phyloP scores from a whole-genome alignment of 2,113 vertebrate genomes.

The Rhegmatorhina hoffmannsi region DNA sequence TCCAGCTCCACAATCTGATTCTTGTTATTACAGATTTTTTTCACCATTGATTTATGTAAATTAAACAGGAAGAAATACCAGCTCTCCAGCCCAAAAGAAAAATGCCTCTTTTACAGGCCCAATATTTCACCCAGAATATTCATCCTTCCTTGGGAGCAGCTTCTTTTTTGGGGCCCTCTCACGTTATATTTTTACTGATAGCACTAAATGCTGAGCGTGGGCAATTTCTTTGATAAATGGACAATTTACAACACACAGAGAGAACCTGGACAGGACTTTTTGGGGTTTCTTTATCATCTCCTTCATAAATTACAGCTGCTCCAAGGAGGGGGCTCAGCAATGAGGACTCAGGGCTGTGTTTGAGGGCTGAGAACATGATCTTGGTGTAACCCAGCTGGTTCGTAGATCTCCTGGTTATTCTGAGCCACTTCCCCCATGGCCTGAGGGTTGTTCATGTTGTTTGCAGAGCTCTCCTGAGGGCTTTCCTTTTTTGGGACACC shows the following conservation, averaged over 20 bases:
- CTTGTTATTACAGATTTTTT: constrained; percentile 21
- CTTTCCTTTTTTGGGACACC: neutral
- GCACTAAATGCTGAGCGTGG: constrained; percentile 60
- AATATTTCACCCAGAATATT: constrained; percentile 68
- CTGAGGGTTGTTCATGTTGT: neutral
- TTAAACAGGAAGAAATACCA: constrained; percentile 62
- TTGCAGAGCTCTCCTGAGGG: neutral
- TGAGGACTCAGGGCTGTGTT: neutral
- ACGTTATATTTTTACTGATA: constrained; percentile 62
- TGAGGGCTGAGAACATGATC: neutral
- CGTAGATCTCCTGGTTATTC: neutral
- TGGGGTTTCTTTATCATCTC: constrained; percentile 42
- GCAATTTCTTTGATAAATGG: constrained; percentile 61
- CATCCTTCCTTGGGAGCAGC: constrained; percentile 62
- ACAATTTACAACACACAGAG: constrained; percentile 46
- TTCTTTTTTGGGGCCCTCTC: neutral
- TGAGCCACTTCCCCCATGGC: neutral
- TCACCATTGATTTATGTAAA: constrained; percentile 65
- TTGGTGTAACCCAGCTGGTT: neutral
- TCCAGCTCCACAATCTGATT: constrained; percentile 5
- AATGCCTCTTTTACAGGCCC: constrained; percentile 57
- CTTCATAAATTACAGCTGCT: constrained; percentile 16
- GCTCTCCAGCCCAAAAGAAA: constrained; percentile 53
- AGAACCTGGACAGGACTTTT: constrained; percentile 12
- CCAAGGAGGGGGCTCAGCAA: neutral